A percentile compares a stretch with the other conserved stretches of the same genome.
Conservation (phyloP, 2,888 invertebrate species). For the Trisateles emortualis region DNA sequence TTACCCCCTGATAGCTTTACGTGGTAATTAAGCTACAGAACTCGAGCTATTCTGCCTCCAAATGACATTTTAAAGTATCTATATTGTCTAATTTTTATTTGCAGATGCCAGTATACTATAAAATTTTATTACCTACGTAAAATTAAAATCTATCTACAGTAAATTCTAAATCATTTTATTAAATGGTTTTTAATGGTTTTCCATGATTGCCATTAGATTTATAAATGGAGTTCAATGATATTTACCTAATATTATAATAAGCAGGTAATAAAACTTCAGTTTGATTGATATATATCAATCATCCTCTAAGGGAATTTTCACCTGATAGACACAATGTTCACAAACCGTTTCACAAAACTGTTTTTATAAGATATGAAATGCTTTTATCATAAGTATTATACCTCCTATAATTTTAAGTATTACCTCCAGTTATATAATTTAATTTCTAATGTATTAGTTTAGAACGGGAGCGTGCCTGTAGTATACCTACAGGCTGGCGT, state of each 20-base stretch:
- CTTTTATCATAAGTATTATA: constrained; percentile 81
- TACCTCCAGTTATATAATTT: constrained; percentile 78
- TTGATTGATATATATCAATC: constrained; percentile 22
- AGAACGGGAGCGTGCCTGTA: constrained; percentile 39
- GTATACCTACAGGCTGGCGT: constrained; percentile 26
- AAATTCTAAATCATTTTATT: constrained; percentile 26
- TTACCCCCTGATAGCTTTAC: constrained; percentile 36
- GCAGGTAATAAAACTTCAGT: constrained; percentile 34
- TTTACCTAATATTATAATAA: constrained; percentile 45
- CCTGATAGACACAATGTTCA: constrained; percentile 66
- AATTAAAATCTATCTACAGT: constrained; percentile 9
- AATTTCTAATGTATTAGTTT: constrained; percentile 67
- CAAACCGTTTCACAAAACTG: constrained; percentile 62
- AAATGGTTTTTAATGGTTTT: constrained; percentile 21
- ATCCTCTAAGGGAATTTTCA: constrained; percentile 38
- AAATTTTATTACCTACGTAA: constrained; percentile 22
- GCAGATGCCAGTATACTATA: constrained; percentile 37
- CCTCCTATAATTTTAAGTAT: constrained; percentile 84
- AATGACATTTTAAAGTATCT: constrained; percentile 51
- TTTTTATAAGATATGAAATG: constrained; percentile 59
- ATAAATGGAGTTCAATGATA: constrained; percentile 32
- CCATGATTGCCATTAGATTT: constrained; percentile 38
- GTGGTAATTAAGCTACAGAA: constrained; percentile 22
- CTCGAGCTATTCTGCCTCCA: constrained; percentile 24
- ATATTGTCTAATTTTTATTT: constrained; percentile 48